Evolutionary conservation across 2,888 invertebrate species (phyloP).

Genomic region (Sminthurides aquaticus): DNA sequence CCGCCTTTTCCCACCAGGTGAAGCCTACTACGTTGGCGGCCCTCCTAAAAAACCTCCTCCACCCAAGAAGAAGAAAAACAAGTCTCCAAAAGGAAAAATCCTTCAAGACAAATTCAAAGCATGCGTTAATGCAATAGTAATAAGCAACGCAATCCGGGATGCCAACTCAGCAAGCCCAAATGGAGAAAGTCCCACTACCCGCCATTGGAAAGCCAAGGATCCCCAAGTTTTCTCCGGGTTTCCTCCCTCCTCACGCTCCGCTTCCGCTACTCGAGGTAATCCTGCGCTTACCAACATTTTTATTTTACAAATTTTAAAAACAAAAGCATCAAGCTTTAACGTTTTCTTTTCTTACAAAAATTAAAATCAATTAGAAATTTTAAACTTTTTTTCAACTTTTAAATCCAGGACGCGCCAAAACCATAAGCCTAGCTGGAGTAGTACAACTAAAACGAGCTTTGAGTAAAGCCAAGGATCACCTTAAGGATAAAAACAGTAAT

Average conservation of each 20-base stretch:
- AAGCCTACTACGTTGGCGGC: constrained; percentile 8
- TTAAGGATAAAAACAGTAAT: not conserved
- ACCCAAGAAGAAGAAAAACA: constrained; percentile 10
- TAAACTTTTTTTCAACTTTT: too few relatives aligned
- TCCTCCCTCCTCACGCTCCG: too few relatives aligned
- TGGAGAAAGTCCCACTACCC: not conserved
- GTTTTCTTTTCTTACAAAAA: too few relatives aligned
- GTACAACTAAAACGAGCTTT: constrained; percentile 2
- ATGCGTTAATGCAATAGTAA: constrained; percentile 5
- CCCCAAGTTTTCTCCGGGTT: constrained; percentile 12
- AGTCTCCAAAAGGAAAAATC: not conserved
- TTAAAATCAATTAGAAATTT: too few relatives aligned
- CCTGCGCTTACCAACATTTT: too few relatives aligned
- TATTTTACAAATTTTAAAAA: too few relatives aligned
- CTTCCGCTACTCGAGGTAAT: too few relatives aligned
- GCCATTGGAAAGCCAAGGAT: constrained; percentile 1
- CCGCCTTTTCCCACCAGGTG: constrained; percentile 12
- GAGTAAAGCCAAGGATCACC: not conserved
- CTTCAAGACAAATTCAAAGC: constrained; percentile 11
- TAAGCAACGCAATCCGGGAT: constrained; percentile 5
- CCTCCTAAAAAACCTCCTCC: not conserved
- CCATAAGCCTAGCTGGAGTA: not conserved
- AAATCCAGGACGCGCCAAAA: too few relatives aligned
- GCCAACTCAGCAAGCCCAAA: not conserved
- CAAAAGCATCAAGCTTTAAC: too few relatives aligned